These are phyloP conservation scores for Drosophila sordidula DNA, from an alignment of 2,888 invertebrate species.

Conservation along the genomic window DNA sequence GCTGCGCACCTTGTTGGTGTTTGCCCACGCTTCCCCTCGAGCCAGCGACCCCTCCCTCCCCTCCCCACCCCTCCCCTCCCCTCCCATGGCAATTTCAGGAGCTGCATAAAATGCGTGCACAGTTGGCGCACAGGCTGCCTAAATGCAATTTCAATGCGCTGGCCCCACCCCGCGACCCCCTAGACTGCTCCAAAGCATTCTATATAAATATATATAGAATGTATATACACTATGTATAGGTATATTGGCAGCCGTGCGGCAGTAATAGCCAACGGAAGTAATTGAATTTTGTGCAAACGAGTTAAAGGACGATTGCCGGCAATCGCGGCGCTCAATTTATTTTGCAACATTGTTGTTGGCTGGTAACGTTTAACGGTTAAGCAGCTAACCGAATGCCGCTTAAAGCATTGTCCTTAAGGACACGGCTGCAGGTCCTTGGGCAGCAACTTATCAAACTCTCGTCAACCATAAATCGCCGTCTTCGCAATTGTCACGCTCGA, in stretches of 20 bases:
- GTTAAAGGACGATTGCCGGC: conserved; percentile 69
- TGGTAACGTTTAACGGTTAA: conserved; percentile 26
- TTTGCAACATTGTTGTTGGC: conserved; percentile 64
- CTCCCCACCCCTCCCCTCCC: neutral
- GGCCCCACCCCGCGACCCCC: neutral
- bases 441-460: conserved; percentile 35
- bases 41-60: too few species aligned
- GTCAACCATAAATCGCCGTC: conserved; percentile 59
- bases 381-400: conserved; percentile 31
- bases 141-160: conserved; percentile 69
- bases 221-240: conserved; percentile 16
- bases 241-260: conserved; percentile 46
- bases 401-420: neutral
- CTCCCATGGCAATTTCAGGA: conserved; percentile 33
- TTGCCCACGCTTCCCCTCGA: neutral
- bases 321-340: conserved; percentile 71
- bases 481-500: conserved; percentile 58
- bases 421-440: neutral
- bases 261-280: conserved; percentile 75
- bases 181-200: conserved; percentile 6
- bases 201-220: conserved; percentile 20
- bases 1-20: conserved; percentile 23
- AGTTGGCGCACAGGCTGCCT: conserved; percentile 65
- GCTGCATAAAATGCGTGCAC: conserved; percentile 75
- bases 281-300: conserved; percentile 78